phyloP scores from a whole-genome alignment of 1,140 invertebrate genomes.

The Medauroidea extradentata region DNA sequence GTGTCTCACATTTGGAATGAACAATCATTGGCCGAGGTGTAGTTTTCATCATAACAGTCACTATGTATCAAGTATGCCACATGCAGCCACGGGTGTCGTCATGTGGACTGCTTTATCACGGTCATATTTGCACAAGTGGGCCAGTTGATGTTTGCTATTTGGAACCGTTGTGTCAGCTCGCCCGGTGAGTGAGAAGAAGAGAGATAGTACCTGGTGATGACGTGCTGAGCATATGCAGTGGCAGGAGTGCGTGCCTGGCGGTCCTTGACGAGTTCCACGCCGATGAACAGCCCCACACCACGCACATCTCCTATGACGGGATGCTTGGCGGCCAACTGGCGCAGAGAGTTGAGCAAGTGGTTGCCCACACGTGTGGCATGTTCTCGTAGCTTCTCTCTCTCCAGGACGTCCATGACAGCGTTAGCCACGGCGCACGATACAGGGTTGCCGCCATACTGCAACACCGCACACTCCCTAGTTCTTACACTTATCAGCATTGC shows the following conservation, averaged over 20 bases:
- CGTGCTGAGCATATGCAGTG: slow-evolving; percentile 71
- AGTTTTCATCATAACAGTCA: too few species aligned
- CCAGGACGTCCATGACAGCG: slow-evolving; percentile 91
- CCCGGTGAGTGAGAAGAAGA: too few species aligned
- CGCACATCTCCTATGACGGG: slow-evolving; percentile 82
- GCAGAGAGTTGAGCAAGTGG: slow-evolving; percentile 66
- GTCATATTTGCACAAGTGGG: too few species aligned
- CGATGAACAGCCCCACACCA: slow-evolving; percentile 88
- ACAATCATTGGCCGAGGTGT: too few species aligned
- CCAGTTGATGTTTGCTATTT: too few species aligned
- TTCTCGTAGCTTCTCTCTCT: slow-evolving; percentile 79
- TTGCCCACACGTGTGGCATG: slow-evolving; percentile 78
- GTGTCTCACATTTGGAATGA: too few species aligned
- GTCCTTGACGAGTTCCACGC: slow-evolving; percentile 88
- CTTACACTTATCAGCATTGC: too few species aligned
- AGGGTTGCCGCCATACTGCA: slow-evolving; percentile 95
- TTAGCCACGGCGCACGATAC: slow-evolving; percentile 94
- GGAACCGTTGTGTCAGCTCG: too few species aligned
- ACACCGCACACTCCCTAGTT: too few species aligned
- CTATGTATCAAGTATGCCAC: too few species aligned
- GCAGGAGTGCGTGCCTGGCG: slow-evolving; percentile 73
- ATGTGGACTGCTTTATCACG: too few species aligned
- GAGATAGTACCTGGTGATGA: slow-evolving; percentile 61
- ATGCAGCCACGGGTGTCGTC: too few species aligned
- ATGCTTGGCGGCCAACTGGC: slow-evolving; percentile 67